phyloP scores from a whole-genome alignment of 2,797 vertebrate genomes.

The Liasis olivaceus region DNA sequence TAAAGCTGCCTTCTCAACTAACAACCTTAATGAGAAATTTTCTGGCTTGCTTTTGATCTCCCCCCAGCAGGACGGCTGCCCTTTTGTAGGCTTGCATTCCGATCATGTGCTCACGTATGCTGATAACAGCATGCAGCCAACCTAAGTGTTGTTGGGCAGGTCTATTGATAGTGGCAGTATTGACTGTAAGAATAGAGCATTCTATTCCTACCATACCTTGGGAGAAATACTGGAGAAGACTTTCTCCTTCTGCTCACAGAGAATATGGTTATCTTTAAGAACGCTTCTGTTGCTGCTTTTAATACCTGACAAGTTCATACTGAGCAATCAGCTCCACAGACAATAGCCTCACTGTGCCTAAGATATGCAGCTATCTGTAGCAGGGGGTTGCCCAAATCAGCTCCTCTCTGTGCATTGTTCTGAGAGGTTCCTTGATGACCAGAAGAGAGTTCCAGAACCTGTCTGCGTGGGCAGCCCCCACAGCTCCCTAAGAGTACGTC shows the following conservation, averaged over 20 bases:
- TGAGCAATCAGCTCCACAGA: neutral
- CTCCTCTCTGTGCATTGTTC: neutral
- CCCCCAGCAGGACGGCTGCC: neutral
- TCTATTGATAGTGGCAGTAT: neutral
- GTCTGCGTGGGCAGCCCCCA: neutral
- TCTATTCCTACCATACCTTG: neutral
- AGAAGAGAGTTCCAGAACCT: neutral
- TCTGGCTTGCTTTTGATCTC: constrained; percentile 41
- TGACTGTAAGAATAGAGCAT: constrained; percentile 13
- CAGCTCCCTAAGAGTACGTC: neutral
- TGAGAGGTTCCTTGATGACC: neutral
- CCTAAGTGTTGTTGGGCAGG: neutral
- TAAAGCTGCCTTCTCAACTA: constrained; percentile 15
- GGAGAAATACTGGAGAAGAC: neutral
- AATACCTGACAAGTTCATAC: neutral
- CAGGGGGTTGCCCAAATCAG: neutral
- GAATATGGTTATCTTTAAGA: neutral
- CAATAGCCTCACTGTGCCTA: neutral
- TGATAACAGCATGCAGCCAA: constrained; percentile 20
- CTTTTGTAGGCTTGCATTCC: constrained; percentile 29
- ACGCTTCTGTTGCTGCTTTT: neutral
- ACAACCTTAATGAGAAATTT: constrained; percentile 36
- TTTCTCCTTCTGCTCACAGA: neutral
- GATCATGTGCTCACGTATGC: neutral
- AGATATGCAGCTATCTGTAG: neutral